Evolutionary conservation across 2,888 invertebrate genomes (phyloP).

Genomic region (Pristionchus arcanus): DNA sequence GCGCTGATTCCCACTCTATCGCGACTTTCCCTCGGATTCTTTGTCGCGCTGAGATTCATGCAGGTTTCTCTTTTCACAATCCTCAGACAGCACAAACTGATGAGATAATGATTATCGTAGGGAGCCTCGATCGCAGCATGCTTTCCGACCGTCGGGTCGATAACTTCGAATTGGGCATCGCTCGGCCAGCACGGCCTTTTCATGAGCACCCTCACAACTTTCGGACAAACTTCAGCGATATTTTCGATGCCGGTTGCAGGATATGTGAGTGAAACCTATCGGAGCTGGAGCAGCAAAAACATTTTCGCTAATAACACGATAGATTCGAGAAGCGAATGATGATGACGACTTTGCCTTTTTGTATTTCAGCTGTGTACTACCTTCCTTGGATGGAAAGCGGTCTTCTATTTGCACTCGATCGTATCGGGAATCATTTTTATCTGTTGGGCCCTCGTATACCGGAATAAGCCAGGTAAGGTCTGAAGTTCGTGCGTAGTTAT

Average conservation of each 20-base stretch:
- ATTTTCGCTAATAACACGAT: too few relatives aligned
- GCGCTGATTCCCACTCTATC: conserved; percentile 64
- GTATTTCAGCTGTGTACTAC: conserved; percentile 68
- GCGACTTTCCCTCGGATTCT: conserved; percentile 58
- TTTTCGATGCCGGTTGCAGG: conserved; percentile 71
- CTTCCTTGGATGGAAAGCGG: conserved; percentile 73
- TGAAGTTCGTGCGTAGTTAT: too few relatives aligned
- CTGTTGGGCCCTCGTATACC: conserved; percentile 64
- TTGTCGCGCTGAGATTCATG: conserved; percentile 64
- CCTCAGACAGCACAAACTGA: too few relatives aligned
- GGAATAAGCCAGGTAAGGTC: conserved; percentile 63
- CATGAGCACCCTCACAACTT: conserved; percentile 69
- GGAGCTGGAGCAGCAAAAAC: neutral
- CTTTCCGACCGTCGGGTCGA: conserved; percentile 60
- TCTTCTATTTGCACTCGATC: conserved; percentile 74
- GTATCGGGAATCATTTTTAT: conserved; percentile 70
- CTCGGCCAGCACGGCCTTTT: conserved; percentile 70
- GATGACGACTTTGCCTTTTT: neutral
- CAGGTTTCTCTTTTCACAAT: conserved; percentile 60
- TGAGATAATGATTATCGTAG: too few relatives aligned
- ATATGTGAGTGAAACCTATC: conserved; percentile 56
- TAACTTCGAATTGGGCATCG: conserved; percentile 71
- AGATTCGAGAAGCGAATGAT: neutral
- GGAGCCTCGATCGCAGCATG: conserved; percentile 25
- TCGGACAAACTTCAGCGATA: conserved; percentile 65